phyloP scores from a whole-genome alignment of 2,113 vertebrate genomes.

The Ameiurus melas region DNA sequence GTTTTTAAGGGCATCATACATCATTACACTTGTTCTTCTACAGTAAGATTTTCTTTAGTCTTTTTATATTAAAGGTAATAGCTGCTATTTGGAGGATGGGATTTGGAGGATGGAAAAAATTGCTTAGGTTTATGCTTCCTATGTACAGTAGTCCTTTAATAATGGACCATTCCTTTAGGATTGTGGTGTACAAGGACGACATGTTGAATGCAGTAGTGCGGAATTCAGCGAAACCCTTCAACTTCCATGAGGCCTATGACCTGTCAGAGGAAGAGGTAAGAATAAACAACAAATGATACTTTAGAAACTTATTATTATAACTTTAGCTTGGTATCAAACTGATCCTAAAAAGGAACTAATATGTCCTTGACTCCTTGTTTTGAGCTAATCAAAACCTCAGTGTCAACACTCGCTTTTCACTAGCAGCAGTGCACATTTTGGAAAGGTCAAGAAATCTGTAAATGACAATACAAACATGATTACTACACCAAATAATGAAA shows the following conservation, averaged over 20 bases:
- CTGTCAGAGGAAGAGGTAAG: slow-evolving; percentile 66
- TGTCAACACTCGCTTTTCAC: too few relatives aligned
- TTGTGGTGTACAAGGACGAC: slow-evolving; percentile 73
- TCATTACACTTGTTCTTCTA: background rate
- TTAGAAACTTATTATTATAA: background rate
- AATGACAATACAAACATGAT: background rate
- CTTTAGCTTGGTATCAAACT: background rate
- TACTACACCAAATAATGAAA: background rate
- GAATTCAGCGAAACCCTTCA: slow-evolving; percentile 70
- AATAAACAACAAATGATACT: background rate
- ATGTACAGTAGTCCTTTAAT: background rate
- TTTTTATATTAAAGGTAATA: background rate
- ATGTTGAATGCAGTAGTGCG: slow-evolving; percentile 67
- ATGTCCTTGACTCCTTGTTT: background rate
- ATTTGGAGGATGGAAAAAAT: background rate
- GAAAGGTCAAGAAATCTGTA: background rate
- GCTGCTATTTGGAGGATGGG: background rate
- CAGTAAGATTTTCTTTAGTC: background rate
- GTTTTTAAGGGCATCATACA: too few relatives aligned
- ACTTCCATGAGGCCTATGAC: slow-evolving; percentile 69
- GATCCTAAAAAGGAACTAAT: background rate
- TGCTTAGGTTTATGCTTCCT: background rate
- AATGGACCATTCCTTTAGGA: slow-evolving; percentile 60
- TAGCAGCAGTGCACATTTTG: background rate
- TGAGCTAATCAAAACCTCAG: background rate